phyloP scores from a whole-genome alignment of 2,797 vertebrate species.

The Schizopygopsis malacanthus region DNA sequence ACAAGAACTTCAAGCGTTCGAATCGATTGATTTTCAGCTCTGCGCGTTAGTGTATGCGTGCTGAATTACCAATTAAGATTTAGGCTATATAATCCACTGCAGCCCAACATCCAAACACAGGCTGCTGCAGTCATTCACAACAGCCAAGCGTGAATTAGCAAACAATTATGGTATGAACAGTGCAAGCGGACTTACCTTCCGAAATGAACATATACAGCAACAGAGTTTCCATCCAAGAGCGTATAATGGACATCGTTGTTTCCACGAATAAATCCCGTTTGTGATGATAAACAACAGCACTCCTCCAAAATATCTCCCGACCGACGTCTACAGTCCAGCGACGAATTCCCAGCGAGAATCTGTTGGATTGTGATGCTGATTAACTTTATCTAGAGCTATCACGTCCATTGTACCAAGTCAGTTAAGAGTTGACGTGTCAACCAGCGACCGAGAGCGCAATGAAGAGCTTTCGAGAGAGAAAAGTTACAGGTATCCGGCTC shows the following conservation, averaged over 20 bases:
- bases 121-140: constrained; percentile 7
- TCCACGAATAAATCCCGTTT: constrained; percentile 71
- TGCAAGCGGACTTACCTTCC: constrained; percentile 70
- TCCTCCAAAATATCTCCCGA: constrained; percentile 62
- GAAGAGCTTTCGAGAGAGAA: constrained; percentile 38
- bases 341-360: constrained; percentile 54
- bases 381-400: constrained; percentile 53
- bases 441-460: neutral
- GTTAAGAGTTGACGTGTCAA: neutral
- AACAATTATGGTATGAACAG: neutral
- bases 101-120: constrained; percentile 47
- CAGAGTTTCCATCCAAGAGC: constrained; percentile 72
- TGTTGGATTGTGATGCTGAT: constrained; percentile 33
- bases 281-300: constrained; percentile 47
- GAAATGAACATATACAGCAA: constrained; percentile 73
- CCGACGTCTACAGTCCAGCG: constrained; percentile 59
- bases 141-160: constrained; percentile 12
- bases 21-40: constrained; percentile 16
- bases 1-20: neutral
- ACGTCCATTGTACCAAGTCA: constrained; percentile 53
- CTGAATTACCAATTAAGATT: constrained; percentile 63
- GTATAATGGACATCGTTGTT: constrained; percentile 77
- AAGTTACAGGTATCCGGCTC: constrained; percentile 72
- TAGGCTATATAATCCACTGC: constrained; percentile 53
- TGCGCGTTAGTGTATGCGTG: constrained; percentile 42